Base-by-base conservation (phyloP, 1,140 invertebrate species). In the Subanguina moxae region DNA sequence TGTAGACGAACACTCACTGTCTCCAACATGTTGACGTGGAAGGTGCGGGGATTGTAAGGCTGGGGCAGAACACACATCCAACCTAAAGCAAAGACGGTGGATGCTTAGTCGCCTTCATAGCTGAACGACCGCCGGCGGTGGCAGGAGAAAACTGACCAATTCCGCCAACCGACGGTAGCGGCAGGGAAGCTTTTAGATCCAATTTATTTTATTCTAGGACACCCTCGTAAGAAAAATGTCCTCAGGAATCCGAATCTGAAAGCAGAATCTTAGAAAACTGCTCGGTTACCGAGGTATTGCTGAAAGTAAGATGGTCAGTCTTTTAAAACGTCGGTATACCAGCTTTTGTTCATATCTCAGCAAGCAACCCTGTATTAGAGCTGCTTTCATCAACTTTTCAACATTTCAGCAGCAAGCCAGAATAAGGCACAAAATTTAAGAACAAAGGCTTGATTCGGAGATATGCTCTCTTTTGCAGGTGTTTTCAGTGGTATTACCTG, bases 1-100 rank as follows among this genome's bases (percentile, higher is more conserved):
- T 93, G 90, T 15, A 95, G 84, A 76, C 88, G 88, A 65, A 93
- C 87, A 82, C 89, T 91, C 15, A 93, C 89, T n/a, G 90, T 89
- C 67, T 90, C 88, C 48, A 91, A 91, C 68, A 89, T 86, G 25
- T 89, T 89, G 27, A 94, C 88, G 76, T 92, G 90, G 80, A 93
- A 93, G n/a, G 87, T 89, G 52, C 88, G 86, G 0, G 90, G 89
- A 78, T 89, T 87, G 78, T 95, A 95, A 42, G 83, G 85, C 45
- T 83, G 77, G 70, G 87, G 87, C 68, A 90, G 85, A 83, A 94
- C 90, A 82, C 94, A 42, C 65, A 67, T 67, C 65, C 65, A 67
- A 13, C 65, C 65, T 67, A 0, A 66, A 67, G 19, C n/a, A 25
- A 52, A 15, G 48, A 52, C 48, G 17, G 48, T n/a, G 11, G 11